Evolutionary conservation across 2,797 vertebrate species (phyloP), one percentile per base, ranked within the genome.

Genomic region (Gallinago stenura): DNA sequence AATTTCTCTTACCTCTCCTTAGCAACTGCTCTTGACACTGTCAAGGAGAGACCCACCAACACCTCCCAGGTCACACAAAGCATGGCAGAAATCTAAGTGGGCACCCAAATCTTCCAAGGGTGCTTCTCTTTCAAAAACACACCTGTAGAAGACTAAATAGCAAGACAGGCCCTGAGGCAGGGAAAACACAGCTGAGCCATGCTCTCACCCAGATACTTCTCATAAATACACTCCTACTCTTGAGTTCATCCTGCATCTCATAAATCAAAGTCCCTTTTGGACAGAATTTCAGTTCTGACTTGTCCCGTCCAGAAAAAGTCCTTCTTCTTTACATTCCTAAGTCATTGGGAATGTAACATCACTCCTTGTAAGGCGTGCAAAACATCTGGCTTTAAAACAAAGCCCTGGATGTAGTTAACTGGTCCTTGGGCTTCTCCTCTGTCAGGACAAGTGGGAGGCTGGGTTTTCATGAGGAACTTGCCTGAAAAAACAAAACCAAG

Each of bases 401-500:
- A 82, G 58, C 50, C 69, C 78, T 73, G 92, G n/a, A 31, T 21
- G 8, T 64, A 82, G 73, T 35, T 79, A 84, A 69, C 82, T 64
- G 82, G 56, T 80, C 60, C 65, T 95, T 95, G 46, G 95, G 57
- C 24, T 93, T 83, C 73, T 88, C 61, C 61, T 83, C 58, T 84
- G 77, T 35, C 71, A 92, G 71, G 39, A 39, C 54, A 90, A 92
- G 65, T 57, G 61, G 70, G 24, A 87, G 62, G 58, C 78, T 84
- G 83, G 43, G 58, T 86, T 95, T 92, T 77, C 61, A 33, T 22
- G 54, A 95, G 62, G 80, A 95, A 86, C 58, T 78, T 82, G 62
- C 78, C 89, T 84, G 50, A 89, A 92, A 92, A 97, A 87, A 39
- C 77, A 94, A 88, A 85, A 51, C 41, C 57, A 85, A 61, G 24